These are phyloP conservation scores for Drosophila anceps DNA, from an alignment of 2,888 invertebrate species.

Conservation along the genomic window DNA sequence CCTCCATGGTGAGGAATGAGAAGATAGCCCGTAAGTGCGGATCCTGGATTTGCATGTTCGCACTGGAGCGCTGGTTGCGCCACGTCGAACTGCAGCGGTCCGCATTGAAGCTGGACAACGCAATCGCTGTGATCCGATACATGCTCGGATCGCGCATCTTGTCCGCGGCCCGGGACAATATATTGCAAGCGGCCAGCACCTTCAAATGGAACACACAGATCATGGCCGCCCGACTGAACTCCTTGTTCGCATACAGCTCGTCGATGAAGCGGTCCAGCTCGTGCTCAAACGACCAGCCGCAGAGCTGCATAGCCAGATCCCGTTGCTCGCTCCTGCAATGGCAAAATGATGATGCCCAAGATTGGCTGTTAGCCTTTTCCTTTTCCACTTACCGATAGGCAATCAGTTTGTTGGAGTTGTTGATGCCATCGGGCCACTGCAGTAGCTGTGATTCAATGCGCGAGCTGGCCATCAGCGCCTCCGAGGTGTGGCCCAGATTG, in stretches of 20 bases:
- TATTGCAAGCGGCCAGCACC: constrained; percentile 93
- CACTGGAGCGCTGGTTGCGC: constrained; percentile 90
- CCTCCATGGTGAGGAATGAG: constrained; percentile 94
- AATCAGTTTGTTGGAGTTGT: constrained; percentile 81
- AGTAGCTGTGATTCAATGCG: constrained; percentile 82
- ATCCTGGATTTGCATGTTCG: constrained; percentile 93
- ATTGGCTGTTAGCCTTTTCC: background rate
- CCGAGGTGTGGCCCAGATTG: constrained; percentile 74
- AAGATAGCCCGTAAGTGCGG: constrained; percentile 96
- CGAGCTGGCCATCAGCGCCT: constrained; percentile 81
- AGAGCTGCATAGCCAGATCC: constrained; percentile 92
- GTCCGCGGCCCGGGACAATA: constrained; percentile 91
- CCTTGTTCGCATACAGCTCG: constrained; percentile 89
- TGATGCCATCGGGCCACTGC: constrained; percentile 85
- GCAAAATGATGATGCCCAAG: background rate
- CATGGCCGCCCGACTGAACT: constrained; percentile 94
- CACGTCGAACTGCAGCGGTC: constrained; percentile 91
- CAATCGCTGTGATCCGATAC: constrained; percentile 89
- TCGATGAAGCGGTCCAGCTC: constrained; percentile 89
- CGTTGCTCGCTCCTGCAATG: constrained; percentile 88
- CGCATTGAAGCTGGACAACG: constrained; percentile 93
- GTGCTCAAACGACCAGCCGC: constrained; percentile 95
- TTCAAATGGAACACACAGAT: constrained; percentile 96
- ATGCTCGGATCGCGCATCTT: constrained; percentile 83
- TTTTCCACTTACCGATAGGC: constrained; percentile 75